Evolutionary conservation across 2,888 invertebrate genomes (phyloP), one percentile per base, ranked within the genome.

Genomic region (Caenorhabditis sulstoni): DNA sequence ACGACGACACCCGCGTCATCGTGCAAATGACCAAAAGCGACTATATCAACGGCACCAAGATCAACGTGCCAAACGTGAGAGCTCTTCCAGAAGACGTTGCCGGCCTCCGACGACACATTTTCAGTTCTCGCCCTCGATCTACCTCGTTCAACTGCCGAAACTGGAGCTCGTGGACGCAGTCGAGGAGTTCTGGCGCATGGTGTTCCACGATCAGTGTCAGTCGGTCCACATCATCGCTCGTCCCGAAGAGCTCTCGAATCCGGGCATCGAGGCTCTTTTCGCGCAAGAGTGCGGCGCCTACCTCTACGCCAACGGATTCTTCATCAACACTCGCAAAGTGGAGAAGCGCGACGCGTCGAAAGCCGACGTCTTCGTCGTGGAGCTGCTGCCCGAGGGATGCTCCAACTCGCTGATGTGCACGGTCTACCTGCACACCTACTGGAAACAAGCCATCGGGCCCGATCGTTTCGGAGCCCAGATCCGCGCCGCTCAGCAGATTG

Each of bases 131-230:
- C 73, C 59, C 0, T 11, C n/a, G 12, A 58, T 59, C 41, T 74
- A 61, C 37, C 64, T 79, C 0, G 57, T 57, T 2, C 79, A 79
- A 59, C 37, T 79, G n/a, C 79, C 79, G 8, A 73, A 74, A 52
- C 18, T 64, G 7, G 79, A 79, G 2, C n/a, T 39, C 1, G 18
- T 20, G 0, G 73, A 74, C 16, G 68, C 67, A 0, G 59, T 79
- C 5, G 79, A 79, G 52, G 79, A 79, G 16, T 79, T 79, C 37
- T 79, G 79, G 79, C 29, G 79, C 18, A 65, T 74, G 20, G 52
- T 79, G 2, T 79, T 79, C 50, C 66, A 62, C n/a, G 78, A 78
- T 4, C 71, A 71, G 55, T 78, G 78, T 18, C 57, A 59, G 22
- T 44, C 66, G 0, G 47, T 74, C 9, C 79, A 79, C 29, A 53